Conservation (phyloP, 2,113 vertebrate genomes). For the Cyphomyrus discorhynchus region DNA sequence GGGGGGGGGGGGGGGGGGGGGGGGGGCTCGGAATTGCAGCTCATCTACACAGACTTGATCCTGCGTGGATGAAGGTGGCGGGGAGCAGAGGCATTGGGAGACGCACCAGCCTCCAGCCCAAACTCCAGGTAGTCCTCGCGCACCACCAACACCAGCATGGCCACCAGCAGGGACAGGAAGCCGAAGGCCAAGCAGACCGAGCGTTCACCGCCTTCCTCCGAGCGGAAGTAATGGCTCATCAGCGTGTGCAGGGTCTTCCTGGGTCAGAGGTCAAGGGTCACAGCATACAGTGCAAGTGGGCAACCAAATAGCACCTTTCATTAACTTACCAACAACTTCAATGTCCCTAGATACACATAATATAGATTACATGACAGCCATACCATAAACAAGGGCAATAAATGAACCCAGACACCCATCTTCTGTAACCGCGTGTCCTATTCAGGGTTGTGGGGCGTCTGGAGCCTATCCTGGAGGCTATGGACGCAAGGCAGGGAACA, state of each 20-base stretch:
- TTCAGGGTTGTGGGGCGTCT: too few species aligned
- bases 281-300: neutral
- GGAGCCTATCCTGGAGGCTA: too few species aligned
- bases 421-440: too few species aligned
- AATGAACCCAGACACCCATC: neutral
- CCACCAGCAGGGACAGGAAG: conserved; percentile 80
- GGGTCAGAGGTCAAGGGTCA: conserved; percentile 49
- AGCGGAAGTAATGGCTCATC: conserved; percentile 82
- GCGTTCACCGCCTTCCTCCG: conserved; percentile 82
- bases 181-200: conserved; percentile 86
- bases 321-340: neutral
- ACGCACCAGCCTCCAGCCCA: conserved; percentile 75
- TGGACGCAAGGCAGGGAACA: too few species aligned
- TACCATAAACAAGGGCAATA: neutral
- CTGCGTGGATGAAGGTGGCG: too few species aligned
- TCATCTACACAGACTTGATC: too few species aligned
- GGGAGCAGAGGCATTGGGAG: neutral
- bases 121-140: conserved; percentile 85
- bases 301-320: neutral
- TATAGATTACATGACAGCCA: neutral
- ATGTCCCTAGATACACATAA: neutral
- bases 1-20: too few species aligned
- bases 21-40: neutral
- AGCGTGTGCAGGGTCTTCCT: conserved; percentile 79
- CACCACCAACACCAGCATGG: conserved; percentile 82